These are phyloP conservation scores for Neopelma chrysocephalum DNA, from an alignment of 2,797 vertebrate species.

Conservation along the genomic window DNA sequence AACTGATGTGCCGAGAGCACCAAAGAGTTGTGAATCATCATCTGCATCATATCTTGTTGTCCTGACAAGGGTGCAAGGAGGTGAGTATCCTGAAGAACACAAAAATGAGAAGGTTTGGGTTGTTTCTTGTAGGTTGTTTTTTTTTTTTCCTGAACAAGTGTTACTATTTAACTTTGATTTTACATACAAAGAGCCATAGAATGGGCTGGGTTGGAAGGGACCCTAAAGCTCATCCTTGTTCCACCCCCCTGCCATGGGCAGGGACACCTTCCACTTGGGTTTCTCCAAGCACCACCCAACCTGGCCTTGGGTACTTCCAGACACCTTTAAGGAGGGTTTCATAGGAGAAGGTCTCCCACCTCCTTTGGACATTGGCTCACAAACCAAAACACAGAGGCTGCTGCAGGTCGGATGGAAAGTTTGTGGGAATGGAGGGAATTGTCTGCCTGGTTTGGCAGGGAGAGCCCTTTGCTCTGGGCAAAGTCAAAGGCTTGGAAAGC, in stretches of 20 bases:
- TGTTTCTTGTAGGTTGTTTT: background rate
- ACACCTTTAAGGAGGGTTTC: background rate
- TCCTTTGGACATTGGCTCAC: background rate
- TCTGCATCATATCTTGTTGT: background rate
- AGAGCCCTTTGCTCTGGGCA: background rate
- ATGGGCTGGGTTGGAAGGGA: background rate
- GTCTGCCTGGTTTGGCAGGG: background rate
- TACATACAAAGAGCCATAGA: background rate
- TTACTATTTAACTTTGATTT: background rate
- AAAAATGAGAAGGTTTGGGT: background rate
- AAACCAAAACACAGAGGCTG: background rate
- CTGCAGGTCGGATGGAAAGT: background rate
- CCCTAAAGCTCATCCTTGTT: background rate
- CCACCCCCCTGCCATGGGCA: background rate
- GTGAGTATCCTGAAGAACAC: background rate
- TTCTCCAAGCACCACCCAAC: background rate
- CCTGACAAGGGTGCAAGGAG: background rate
- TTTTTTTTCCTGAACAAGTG: background rate
- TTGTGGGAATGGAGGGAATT: background rate
- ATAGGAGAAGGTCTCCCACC: background rate
- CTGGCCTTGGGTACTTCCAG: background rate
- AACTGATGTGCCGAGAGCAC: background rate
- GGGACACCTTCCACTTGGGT: background rate
- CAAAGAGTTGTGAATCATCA: background rate
- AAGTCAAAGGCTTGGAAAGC: background rate